Base-by-base conservation (phyloP, 2,113 vertebrate species). In the Tapirus terrestris region DNA sequence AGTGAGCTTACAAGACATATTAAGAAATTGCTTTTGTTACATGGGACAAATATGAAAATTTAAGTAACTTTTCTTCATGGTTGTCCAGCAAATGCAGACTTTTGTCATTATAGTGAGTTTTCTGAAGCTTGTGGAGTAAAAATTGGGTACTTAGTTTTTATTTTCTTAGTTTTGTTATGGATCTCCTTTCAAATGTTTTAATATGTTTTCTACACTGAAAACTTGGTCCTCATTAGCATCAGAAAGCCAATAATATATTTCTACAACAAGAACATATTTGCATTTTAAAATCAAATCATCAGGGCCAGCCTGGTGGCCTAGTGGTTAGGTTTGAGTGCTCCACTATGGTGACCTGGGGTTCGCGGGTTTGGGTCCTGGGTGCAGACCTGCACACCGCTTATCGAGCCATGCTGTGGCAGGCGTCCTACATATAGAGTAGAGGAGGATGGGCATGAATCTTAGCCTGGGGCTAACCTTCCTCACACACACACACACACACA, bases 91-190 rank as follows among this genome's bases (percentile, higher is more conserved):
- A 27, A 89, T 89, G 8, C 33, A 94, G 33, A 94, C 21, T 86
- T 77, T 63, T 76, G 45, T 95, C 51, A n/a, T 29, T 48, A n/a
- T 21, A 56, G 11, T 65, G 61, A 56, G 12, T 89, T 96, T 82
- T 82, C 61, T 11, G 8, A 83, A 83, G 68, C 21, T 63, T 72
- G 53, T 60, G 3, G 16, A 48, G 8, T 76, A 36, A 67, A 93
- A 83, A 79, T 86, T 96, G 43, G 72, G 60, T 77, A 89, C 45
- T 88, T 86, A 48, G 17, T 81, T 83, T 90, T 72, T 93, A 76
- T 87, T 90, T 93, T 86, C n/a, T 80, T 91, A 82, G 31, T 89
- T 90, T 85, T 61, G 6, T 27, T 87, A 23, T 65, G 17, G 45
- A 51, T 58, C 5, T 43, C 36, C 9, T 86, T 95, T 90, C 20